These are phyloP conservation scores for Bombycilla garrulus DNA, from an alignment of 2,113 vertebrate genomes.

Conservation along the genomic window DNA sequence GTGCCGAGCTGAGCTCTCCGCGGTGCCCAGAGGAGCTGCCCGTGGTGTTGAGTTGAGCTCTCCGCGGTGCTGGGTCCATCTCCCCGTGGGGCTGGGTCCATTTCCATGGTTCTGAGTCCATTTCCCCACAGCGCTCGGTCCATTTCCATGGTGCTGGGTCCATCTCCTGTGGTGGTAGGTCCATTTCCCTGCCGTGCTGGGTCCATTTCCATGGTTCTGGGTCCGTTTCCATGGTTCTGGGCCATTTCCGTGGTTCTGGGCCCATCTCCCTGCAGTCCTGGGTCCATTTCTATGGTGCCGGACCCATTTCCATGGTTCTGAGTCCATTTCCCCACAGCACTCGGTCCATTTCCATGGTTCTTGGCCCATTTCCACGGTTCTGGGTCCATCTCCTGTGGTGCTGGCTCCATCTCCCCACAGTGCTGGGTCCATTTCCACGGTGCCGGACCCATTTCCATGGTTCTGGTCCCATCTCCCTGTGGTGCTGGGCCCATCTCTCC, in stretches of 20 bases:
- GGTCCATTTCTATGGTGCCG: not conserved
- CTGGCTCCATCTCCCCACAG: not conserved
- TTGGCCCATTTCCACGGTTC: fast-evolving
- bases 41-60: not conserved
- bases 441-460: fast-evolving
- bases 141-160: fast-evolving
- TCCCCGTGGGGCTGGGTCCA: fast-evolving
- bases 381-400: fast-evolving
- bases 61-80: not conserved
- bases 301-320: fast-evolving
- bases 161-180: fast-evolving
- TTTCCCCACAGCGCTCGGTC: fast-evolving
- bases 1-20: not conserved
- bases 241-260: fast-evolving
- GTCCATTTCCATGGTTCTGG: not conserved
- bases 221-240: fast-evolving
- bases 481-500: not conserved
- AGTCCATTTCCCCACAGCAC: fast-evolving
- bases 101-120: fast-evolving
- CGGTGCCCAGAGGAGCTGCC: not conserved
- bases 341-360: not conserved
- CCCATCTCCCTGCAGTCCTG: not conserved
- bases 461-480: not conserved
- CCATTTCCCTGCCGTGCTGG: fast-evolving
- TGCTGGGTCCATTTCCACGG: not conserved